These are phyloP conservation scores for Trogon surrucura DNA, from an alignment of 2,113 vertebrate genomes.

Conservation along the genomic window DNA sequence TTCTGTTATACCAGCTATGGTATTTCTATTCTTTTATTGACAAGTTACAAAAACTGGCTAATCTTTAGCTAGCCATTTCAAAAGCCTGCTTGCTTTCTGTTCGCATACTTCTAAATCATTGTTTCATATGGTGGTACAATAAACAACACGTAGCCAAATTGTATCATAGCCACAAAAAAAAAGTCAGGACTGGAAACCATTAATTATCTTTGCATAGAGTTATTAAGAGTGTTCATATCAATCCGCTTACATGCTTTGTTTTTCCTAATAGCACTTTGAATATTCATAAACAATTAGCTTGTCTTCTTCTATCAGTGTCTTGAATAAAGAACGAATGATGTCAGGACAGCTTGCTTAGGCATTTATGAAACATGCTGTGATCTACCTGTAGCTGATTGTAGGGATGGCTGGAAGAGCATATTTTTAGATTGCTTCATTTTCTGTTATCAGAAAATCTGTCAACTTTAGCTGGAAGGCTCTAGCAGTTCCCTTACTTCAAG, in stretches of 20 bases:
- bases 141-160: neutral
- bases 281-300: neutral
- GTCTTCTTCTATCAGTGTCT: neutral
- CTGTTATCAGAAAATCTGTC: conserved; percentile 27
- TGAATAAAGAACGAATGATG: neutral
- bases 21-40: neutral
- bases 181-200: neutral
- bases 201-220: neutral
- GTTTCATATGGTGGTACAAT: neutral
- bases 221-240: neutral
- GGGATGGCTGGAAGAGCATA: neutral
- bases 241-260: neutral
- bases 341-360: neutral
- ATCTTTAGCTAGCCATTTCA: neutral
- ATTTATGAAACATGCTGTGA: conserved; percentile 6
- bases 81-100: neutral
- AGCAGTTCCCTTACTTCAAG: neutral
- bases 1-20: neutral
- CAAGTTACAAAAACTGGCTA: neutral
- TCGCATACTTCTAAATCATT: neutral
- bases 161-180: neutral
- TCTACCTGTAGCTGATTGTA: conserved; percentile 6
- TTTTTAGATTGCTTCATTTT: conserved; percentile 44
- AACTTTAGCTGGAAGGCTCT: conserved; percentile 16
- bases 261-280: neutral